phyloP scores from a whole-genome alignment of 1,140 invertebrate genomes.

The Homalodisca vitripennis region DNA sequence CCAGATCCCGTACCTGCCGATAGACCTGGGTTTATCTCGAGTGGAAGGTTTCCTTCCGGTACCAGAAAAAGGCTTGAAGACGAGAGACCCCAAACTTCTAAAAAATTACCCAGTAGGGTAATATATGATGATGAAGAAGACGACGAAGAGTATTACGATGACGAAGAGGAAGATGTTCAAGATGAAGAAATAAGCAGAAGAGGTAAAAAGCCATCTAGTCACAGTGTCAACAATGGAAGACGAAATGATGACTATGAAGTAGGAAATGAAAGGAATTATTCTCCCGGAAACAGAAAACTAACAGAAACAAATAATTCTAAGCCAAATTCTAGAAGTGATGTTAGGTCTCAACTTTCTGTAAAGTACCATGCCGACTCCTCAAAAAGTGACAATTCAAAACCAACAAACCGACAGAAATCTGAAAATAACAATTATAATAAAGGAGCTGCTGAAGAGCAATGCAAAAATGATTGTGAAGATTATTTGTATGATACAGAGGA shows the following conservation, averaged over 20 bases:
- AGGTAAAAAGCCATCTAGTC: slow-evolving; percentile 10
- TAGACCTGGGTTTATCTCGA: slow-evolving; percentile 34
- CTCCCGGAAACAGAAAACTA: background rate
- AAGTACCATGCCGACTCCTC: background rate
- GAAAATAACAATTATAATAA: background rate
- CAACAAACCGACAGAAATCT: background rate
- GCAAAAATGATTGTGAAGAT: slow-evolving; percentile 8
- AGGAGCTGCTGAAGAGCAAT: background rate
- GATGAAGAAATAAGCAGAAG: slow-evolving; percentile 12
- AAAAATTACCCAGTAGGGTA: slow-evolving; percentile 18
- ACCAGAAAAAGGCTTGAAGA: slow-evolving; percentile 11
- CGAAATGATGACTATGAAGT: background rate
- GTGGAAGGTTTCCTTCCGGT: slow-evolving; percentile 6
- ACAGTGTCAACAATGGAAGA: background rate
- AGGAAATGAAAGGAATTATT: background rate
- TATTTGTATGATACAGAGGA: slow-evolving; percentile 27
- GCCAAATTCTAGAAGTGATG: background rate
- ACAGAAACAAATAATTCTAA: background rate
- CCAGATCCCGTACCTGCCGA: slow-evolving; percentile 33
- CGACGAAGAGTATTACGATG: slow-evolving; percentile 33
- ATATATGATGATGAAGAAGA: slow-evolving; percentile 37
- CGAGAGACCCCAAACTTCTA: background rate
- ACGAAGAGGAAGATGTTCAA: slow-evolving; percentile 31
- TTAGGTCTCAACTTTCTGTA: background rate
- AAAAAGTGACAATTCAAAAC: background rate